Evolutionary conservation across 1,140 invertebrate genomes (phyloP).

Genomic region (Harpegnathos saltator): DNA sequence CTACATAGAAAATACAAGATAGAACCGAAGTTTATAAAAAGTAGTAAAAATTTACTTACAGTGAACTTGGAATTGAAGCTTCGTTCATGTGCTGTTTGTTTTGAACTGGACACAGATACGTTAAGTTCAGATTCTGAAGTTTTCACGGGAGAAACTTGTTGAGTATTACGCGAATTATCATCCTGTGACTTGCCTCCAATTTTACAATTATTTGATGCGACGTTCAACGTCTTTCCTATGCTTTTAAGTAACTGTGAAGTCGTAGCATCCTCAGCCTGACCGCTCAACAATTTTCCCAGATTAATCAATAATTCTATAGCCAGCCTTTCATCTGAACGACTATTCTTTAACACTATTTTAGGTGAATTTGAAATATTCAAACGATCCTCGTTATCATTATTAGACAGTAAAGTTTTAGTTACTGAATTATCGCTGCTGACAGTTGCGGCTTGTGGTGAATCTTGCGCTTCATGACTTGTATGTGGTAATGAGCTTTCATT

Average conservation of each 20-base stretch:
- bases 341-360: conserved; percentile 10
- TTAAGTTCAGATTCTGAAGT: conserved; percentile 21
- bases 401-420: background rate
- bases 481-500: conserved; percentile 35
- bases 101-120: conserved; percentile 3
- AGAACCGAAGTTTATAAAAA: conserved; percentile 24
- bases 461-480: conserved; percentile 12
- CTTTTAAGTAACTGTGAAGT: conserved; percentile 71
- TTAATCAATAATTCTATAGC: conserved; percentile 70
- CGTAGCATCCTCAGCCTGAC: conserved; percentile 65
- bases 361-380: background rate
- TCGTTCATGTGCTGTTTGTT: conserved; percentile 63
- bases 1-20: conserved; percentile 29
- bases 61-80: conserved; percentile 67
- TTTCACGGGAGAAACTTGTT: conserved; percentile 30
- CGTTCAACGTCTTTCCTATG: conserved; percentile 74
- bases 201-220: conserved; percentile 61
- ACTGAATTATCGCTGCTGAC: background rate
- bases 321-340: conserved; percentile 66
- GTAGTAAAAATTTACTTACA: conserved; percentile 59
- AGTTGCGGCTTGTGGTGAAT: background rate
- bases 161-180: conserved; percentile 17
- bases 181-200: conserved; percentile 20
- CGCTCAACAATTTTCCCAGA: conserved; percentile 75
- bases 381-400: conserved; percentile 10